Percentiles rank a stretch among this genome's conserved stretches.
Evolutionary conservation across 2,113 vertebrate species (phyloP).

Genomic region (Podarcis cretensis): DNA sequence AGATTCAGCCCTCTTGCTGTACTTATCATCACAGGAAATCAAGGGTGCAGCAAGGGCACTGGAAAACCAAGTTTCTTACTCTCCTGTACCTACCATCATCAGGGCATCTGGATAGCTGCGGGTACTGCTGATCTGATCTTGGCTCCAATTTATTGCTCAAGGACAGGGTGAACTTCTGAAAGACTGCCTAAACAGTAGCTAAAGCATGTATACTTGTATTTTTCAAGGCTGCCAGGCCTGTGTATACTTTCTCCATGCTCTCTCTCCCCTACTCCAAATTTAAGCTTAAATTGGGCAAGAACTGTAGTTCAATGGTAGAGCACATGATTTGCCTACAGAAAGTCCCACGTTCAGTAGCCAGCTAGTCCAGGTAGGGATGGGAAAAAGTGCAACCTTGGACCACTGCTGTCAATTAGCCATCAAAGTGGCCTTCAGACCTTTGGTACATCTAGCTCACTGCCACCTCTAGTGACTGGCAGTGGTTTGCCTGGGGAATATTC

Average conservation of each 20-base stretch:
- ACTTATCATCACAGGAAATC: not conserved
- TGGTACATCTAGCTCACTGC: too few species aligned
- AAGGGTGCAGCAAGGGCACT: not conserved
- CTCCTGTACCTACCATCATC: not conserved
- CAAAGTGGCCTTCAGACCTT: too few species aligned
- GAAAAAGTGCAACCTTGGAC: too few species aligned
- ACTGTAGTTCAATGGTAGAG: too few species aligned
- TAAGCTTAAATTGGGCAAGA: too few species aligned
- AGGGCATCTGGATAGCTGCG: not conserved
- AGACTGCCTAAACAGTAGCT: not conserved
- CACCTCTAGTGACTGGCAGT: too few species aligned
- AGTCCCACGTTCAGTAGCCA: too few species aligned
- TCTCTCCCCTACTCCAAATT: not conserved
- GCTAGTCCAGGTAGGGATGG: too few species aligned
- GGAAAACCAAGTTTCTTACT: not conserved
- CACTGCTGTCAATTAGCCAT: too few species aligned
- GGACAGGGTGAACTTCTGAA: not conserved
- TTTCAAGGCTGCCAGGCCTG: not conserved
- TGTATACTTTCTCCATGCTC: not conserved
- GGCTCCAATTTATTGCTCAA: not conserved
- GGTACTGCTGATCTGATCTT: not conserved
- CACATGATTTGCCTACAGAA: too few species aligned
- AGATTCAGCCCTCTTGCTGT: not conserved
- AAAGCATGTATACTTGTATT: not conserved
- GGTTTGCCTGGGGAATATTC: too few species aligned